These are phyloP conservation scores for Sparus aurata DNA, from an alignment of 2,797 vertebrate species.

Conservation along the genomic window DNA sequence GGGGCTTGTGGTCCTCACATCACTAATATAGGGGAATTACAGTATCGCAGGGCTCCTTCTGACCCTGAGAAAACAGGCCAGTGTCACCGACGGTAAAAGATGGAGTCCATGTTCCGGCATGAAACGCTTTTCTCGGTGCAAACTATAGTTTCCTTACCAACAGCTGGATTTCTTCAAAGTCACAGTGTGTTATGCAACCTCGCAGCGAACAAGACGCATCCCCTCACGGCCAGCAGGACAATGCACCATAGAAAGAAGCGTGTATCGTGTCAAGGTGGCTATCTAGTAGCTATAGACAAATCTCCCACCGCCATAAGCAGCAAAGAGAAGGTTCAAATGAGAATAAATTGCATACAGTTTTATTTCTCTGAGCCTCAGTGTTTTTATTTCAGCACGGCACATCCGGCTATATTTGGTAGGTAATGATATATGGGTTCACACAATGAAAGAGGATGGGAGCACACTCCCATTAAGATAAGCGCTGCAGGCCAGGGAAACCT, in stretches of 20 bases:
- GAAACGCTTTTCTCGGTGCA: neutral
- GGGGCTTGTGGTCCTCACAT: neutral
- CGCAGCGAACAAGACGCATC: constrained; percentile 28
- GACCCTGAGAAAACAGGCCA: neutral
- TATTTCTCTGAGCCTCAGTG: constrained; percentile 35
- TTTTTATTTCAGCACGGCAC: constrained; percentile 68
- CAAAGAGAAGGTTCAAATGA: constrained; percentile 53
- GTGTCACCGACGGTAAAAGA: neutral
- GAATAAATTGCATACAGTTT: constrained; percentile 66
- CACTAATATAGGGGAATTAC: neutral
- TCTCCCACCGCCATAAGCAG: constrained; percentile 16
- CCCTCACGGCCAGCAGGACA: constrained; percentile 19
- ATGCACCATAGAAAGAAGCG: constrained; percentile 11
- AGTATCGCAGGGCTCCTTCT: constrained; percentile 1
- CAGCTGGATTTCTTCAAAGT: constrained; percentile 12
- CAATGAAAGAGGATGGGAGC: constrained; percentile 81
- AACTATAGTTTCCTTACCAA: neutral
- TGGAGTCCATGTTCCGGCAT: neutral
- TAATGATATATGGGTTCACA: constrained; percentile 83
- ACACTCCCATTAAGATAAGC: constrained; percentile 81
- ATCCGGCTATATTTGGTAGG: constrained; percentile 74
- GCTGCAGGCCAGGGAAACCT: constrained; percentile 77
- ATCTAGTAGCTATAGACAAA: constrained; percentile 29
- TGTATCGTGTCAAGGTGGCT: constrained; percentile 34
- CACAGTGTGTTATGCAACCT: constrained; percentile 16